Base-by-base conservation (phyloP, 2,113 vertebrate genomes). In the Rhipidura dahli region DNA sequence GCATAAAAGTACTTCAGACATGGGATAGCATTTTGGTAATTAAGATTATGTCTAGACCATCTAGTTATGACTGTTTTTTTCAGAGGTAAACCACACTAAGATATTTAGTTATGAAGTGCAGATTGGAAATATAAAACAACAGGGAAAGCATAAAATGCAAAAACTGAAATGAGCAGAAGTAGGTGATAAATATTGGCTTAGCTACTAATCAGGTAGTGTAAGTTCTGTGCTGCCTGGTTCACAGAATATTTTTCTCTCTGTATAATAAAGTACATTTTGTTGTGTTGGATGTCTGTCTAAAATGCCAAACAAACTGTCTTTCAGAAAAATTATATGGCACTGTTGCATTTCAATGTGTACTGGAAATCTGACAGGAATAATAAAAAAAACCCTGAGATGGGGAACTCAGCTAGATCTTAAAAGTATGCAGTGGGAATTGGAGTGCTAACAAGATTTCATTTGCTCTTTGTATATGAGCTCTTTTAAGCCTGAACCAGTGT, bases 291-390 rank as follows among this genome's bases (percentile, higher is more conserved):
- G 77, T 87, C 94, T 96, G 96, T 96, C 92, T 96, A 81, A 96
- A 97, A 96, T 94, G 95, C 94, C 92, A 96, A 97, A 93, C 87
- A 95, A 94, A 85, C 93, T 89, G 96, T 95, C 93, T 93, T 95
- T 97, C 96, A 78, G 92, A 94, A 92, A 92, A 94, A 94, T 94
- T 93, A 83, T 94, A 89, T 75, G 92, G 90, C 87, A 90, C 88
- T 93, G 86, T 93, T 96, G 96, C 93, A 96, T 95, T 93, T 95
- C 92, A 95, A 82, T 89, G 90, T 84, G 92, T 69, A 57, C 80
- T 94, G 93, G 88, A 93, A 94, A 92, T 94, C 92, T 95, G 96
- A 95, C 88, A 92, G 72, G 94, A 95, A 96, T 91, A 92, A 88
- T 92, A 90, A 93, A 95, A 94, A 94, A 88, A 30, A 6, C n/a